phyloP scores from a whole-genome alignment of 2,888 invertebrate species.

The Cheilosia variabilis region DNA sequence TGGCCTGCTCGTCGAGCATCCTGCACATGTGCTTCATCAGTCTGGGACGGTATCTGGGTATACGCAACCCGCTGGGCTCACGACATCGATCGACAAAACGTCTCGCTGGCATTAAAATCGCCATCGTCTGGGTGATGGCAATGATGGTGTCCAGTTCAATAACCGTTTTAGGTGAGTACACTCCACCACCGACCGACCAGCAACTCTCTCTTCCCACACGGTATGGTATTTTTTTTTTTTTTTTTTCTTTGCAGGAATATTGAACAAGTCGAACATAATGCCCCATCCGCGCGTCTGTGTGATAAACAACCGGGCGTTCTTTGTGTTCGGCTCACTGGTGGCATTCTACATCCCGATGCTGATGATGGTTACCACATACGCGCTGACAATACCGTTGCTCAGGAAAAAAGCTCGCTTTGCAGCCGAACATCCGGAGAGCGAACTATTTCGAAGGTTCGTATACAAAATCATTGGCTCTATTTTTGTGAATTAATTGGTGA shows the following conservation, averaged over 20 bases:
- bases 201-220: neutral
- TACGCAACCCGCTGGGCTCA: constrained; percentile 94
- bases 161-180: constrained; percentile 91
- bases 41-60: constrained; percentile 93
- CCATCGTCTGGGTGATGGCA: constrained; percentile 95
- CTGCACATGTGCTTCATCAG: constrained; percentile 97
- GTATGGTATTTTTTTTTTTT: constrained; percentile 5
- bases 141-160: constrained; percentile 94
- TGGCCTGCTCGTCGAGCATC: constrained; percentile 97
- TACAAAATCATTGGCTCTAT: neutral
- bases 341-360: constrained; percentile 98
- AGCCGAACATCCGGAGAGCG: constrained; percentile 87
- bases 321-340: constrained; percentile 95
- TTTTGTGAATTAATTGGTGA: constrained; percentile 9
- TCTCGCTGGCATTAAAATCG: constrained; percentile 93
- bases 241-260: constrained; percentile 86
- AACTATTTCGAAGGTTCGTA: constrained; percentile 85
- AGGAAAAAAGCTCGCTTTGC: constrained; percentile 91
- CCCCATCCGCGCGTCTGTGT: constrained; percentile 90
- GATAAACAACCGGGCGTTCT: constrained; percentile 93
- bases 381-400: constrained; percentile 93
- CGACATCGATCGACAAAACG: constrained; percentile 93
- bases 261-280: constrained; percentile 92
- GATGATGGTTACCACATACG: constrained; percentile 96
- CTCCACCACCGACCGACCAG: neutral